phyloP scores from a whole-genome alignment of 2,113 vertebrate species.

The Leptosomus discolor region DNA sequence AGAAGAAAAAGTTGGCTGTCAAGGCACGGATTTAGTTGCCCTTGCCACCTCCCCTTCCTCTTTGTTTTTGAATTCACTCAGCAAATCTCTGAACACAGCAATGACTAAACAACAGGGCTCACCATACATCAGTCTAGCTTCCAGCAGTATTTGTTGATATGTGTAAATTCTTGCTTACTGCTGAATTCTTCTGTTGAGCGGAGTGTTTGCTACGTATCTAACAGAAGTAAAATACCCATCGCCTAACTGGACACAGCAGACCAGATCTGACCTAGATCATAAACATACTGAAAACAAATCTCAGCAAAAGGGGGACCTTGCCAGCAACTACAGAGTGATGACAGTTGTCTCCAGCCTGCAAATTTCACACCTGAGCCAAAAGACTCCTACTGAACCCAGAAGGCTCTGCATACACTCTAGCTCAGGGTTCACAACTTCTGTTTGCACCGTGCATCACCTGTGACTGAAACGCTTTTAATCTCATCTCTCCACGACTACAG shows the following conservation, averaged over 20 bases:
- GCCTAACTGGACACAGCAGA: background rate
- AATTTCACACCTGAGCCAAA: background rate
- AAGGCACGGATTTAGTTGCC: background rate
- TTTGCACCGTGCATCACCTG: rapidly evolving
- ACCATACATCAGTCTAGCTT: background rate
- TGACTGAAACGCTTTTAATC: background rate
- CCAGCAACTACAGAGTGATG: background rate
- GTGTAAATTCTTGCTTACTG: background rate
- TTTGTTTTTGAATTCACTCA: background rate
- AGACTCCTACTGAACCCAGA: background rate
- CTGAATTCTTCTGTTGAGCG: background rate
- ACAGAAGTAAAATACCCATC: background rate
- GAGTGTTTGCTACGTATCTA: rapidly evolving
- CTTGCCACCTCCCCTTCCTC: background rate
- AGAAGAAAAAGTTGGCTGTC: background rate
- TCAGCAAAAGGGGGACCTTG: background rate
- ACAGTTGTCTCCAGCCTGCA: background rate
- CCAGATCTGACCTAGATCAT: background rate
- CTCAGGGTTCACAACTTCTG: background rate
- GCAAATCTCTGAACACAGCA: background rate
- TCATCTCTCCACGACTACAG: background rate
- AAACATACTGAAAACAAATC: background rate
- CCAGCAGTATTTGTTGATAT: background rate
- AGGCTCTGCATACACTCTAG: background rate
- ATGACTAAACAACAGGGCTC: background rate